These are phyloP conservation scores for Miopithecus talapoin DNA, from an alignment of 2,797 vertebrate genomes.

Conservation along the genomic window DNA sequence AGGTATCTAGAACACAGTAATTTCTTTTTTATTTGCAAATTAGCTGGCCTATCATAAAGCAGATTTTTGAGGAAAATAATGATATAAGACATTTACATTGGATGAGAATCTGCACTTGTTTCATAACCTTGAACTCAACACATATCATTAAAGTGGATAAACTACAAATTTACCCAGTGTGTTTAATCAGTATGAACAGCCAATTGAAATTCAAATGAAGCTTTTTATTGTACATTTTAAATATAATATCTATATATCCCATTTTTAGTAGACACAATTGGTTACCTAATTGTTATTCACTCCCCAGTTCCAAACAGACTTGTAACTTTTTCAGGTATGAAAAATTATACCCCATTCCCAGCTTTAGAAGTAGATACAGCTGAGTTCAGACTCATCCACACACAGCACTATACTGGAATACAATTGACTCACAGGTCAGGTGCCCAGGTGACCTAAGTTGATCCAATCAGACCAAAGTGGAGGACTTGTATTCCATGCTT, in stretches of 20 bases:
- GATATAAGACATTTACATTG: neutral
- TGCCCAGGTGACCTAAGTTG: neutral
- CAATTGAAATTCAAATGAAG: neutral
- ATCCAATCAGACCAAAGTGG: neutral
- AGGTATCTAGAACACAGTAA: neutral
- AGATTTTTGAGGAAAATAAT: neutral
- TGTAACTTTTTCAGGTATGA: neutral
- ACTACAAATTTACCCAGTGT: neutral
- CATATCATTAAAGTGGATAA: neutral
- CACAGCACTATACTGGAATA: neutral
- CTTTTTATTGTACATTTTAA: neutral
- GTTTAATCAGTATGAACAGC: neutral
- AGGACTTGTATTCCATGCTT: neutral
- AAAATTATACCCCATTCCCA: neutral
- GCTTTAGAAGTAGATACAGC: neutral
- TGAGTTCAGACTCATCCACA: neutral
- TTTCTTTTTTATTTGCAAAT: neutral
- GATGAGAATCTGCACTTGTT: neutral
- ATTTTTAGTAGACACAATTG: neutral
- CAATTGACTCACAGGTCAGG: fast-evolving
- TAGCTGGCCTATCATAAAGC: neutral
- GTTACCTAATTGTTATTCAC: neutral
- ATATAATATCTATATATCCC: neutral
- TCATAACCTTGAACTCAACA: neutral
- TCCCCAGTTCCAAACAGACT: neutral